Evolutionary conservation across 2,888 invertebrate species (phyloP).

Genomic region (Oconnorella tubifera): DNA sequence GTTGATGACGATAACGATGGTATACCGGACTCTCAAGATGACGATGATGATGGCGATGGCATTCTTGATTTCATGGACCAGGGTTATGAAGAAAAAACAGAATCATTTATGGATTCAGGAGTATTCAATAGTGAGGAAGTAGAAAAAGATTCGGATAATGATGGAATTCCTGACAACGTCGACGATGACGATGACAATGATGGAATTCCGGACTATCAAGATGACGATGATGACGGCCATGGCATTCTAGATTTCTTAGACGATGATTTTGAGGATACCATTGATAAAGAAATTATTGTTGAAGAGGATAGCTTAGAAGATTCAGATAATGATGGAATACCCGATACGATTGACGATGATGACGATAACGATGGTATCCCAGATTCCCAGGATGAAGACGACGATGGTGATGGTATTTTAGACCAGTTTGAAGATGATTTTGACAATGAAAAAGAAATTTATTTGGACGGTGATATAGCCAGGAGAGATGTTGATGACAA

Average conservation of each 20-base stretch:
- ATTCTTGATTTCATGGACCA: neutral
- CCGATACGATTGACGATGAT: conserved; percentile 40
- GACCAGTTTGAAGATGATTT: conserved; percentile 26
- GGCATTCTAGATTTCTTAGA: conserved; percentile 11
- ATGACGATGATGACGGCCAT: conserved; percentile 10
- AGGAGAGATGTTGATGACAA: conserved; percentile 19
- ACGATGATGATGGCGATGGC: conserved; percentile 26
- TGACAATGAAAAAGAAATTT: conserved; percentile 28
- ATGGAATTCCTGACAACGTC: conserved; percentile 41
- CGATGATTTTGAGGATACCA: conserved; percentile 25
- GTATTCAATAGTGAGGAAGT: neutral
- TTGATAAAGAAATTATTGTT: neutral
- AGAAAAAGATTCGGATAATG: conserved; percentile 31
- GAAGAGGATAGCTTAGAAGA: conserved; percentile 19
- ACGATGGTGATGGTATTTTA: conserved; percentile 26
- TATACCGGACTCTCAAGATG: conserved; percentile 35
- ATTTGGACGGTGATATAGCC: conserved; percentile 30
- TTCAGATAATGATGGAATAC: conserved; percentile 9
- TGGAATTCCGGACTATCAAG: conserved; percentile 25
- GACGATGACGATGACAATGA: conserved; percentile 34
- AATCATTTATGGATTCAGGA: no score
- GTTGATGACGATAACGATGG: conserved; percentile 27
- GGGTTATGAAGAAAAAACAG: neutral
- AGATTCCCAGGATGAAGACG: conserved; percentile 22
- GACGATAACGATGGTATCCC: neutral